These are phyloP conservation scores for Brachionus rubens DNA, from an alignment of 1,140 invertebrate species.

Conservation along the genomic window DNA sequence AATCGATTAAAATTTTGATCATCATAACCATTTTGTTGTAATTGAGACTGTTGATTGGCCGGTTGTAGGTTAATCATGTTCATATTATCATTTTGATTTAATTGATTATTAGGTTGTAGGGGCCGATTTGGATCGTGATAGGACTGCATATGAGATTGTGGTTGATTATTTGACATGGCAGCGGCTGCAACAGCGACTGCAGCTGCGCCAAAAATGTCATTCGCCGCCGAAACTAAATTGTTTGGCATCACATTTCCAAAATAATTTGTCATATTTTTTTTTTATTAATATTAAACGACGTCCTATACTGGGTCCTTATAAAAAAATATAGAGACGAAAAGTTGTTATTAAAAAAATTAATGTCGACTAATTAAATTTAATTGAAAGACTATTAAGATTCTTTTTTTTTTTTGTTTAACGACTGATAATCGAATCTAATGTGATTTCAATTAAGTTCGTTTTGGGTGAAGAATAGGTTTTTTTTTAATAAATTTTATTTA, in stretches of 20 bases:
- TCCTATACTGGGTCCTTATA: too few species aligned
- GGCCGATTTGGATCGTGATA: neutral
- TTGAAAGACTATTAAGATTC: conserved; percentile 12
- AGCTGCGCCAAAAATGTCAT: conserved; percentile 39
- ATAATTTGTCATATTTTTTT: conserved; percentile 38
- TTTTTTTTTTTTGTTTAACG: too few species aligned
- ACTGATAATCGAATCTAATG: conserved; percentile 11
- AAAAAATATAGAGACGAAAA: too few species aligned
- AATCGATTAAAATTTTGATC: conserved; percentile 23
- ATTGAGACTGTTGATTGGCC: neutral
- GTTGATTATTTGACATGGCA: conserved; percentile 21
- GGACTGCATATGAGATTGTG: neutral
- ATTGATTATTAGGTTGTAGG: neutral
- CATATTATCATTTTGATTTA: neutral
- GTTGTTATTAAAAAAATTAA: neutral
- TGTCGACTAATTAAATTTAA: conserved; percentile 26
- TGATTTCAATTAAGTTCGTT: neutral
- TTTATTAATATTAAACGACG: neutral
- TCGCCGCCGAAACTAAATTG: conserved; percentile 35
- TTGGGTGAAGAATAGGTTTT: too few species aligned
- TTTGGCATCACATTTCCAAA: conserved; percentile 46
- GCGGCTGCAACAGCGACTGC: conserved; percentile 35
- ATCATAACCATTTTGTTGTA: conserved; percentile 8
- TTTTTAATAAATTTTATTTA: too few species aligned
- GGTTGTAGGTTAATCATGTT: neutral